Evolutionary conservation across 2,113 vertebrate species (phyloP).

Genomic region (Gila orcuttii): DNA sequence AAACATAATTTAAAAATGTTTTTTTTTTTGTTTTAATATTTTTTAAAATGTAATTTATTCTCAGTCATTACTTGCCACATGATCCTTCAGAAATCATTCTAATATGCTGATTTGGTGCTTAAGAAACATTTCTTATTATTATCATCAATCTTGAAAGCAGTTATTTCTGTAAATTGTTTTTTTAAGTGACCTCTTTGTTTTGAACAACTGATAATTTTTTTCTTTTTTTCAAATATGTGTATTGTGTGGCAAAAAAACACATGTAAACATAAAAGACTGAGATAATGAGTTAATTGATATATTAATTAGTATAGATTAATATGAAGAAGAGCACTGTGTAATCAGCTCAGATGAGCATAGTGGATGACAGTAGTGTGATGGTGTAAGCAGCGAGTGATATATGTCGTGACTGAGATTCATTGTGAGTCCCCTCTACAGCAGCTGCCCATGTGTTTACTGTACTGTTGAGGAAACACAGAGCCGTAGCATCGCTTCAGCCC

Average conservation of each 20-base stretch:
- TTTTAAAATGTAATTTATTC: no score
- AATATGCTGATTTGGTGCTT: no score
- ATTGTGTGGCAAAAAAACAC: background rate
- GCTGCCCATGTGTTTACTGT: conserved; percentile 29
- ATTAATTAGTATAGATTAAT: conserved; percentile 18
- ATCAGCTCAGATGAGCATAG: background rate
- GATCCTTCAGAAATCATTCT: no score
- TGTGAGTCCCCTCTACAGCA: conserved; percentile 29
- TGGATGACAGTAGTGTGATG: background rate
- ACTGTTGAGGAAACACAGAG: conserved; percentile 10
- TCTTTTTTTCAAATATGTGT: background rate
- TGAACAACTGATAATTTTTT: background rate
- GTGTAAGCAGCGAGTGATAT: background rate
- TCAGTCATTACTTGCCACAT: no score
- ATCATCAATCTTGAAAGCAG: no score
- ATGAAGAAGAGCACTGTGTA: conserved; percentile 13
- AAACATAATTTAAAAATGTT: no score
- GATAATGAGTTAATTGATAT: conserved; percentile 45
- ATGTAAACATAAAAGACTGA: conserved; percentile 5
- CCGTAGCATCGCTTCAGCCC: conserved; percentile 10
- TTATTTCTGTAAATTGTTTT: no score
- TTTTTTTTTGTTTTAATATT: no score
- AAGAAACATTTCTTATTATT: no score
- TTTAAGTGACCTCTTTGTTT: background rate
- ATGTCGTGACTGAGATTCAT: background rate